Evolutionary conservation across 2,113 vertebrate species (phyloP).

Genomic region (Chrysemys picta): DNA sequence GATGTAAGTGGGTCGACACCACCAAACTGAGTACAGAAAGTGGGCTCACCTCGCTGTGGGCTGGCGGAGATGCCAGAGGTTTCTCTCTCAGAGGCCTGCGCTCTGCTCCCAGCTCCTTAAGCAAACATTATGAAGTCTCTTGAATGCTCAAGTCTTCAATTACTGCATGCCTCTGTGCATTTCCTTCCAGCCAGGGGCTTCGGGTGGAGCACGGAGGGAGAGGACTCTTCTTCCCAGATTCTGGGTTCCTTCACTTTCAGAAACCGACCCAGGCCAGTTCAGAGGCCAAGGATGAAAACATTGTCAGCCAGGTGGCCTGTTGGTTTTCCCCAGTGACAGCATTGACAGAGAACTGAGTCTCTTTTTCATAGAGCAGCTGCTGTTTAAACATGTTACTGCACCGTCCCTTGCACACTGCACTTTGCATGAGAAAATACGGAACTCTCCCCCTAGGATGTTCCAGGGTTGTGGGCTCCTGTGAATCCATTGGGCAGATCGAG

Average conservation of each 20-base stretch:
- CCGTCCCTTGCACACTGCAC: not conserved
- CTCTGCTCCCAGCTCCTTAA: not conserved
- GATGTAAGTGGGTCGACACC: not conserved
- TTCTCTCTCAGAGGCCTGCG: no score
- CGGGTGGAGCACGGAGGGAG: not conserved
- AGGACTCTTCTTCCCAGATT: not conserved
- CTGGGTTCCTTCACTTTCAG: not conserved
- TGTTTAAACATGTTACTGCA: not conserved
- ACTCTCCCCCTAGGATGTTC: not conserved
- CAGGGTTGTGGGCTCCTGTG: accelerated
- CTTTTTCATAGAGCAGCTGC: not conserved
- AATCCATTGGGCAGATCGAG: not conserved
- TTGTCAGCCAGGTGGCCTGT: not conserved
- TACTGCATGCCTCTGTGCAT: no score
- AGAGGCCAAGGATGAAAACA: not conserved
- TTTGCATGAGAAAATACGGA: accelerated
- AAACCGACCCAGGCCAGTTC: not conserved
- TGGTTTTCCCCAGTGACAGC: not conserved
- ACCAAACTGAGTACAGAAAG: not conserved
- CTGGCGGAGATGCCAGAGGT: not conserved
- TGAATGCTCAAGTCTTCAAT: no score
- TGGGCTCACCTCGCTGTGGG: not conserved
- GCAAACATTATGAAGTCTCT: no score
- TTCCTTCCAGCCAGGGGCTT: no score
- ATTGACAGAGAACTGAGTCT: not conserved